Evolutionary conservation across 2,888 invertebrate species (phyloP).

Genomic region (Spisula subtruncata): DNA sequence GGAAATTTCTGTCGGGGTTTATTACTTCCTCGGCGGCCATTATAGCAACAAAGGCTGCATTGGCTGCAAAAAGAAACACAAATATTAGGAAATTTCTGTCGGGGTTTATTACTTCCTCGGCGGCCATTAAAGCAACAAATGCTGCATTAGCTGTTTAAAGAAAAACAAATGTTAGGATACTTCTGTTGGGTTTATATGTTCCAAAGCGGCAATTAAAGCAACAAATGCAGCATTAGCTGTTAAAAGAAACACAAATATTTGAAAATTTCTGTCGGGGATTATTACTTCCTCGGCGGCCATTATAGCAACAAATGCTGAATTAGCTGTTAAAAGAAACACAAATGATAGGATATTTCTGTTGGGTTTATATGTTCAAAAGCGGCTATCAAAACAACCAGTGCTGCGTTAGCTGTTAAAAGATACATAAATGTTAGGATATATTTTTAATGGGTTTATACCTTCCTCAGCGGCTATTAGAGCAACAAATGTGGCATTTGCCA

Average conservation of each 20-base stretch:
- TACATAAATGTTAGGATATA: no score
- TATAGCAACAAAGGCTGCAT: slow-evolving; percentile 79
- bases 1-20: no score
- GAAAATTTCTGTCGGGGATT: slow-evolving; percentile 67
- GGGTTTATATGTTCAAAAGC: slow-evolving; percentile 80
- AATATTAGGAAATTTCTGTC: no score
- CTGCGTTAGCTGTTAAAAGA: slow-evolving; percentile 77
- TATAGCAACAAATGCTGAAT: slow-evolving; percentile 79
- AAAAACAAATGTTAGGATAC: no score
- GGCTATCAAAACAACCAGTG: slow-evolving; percentile 80
- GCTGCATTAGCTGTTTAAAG: slow-evolving; percentile 78
- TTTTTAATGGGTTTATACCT: slow-evolving; percentile 77
- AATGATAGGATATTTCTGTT: no score
- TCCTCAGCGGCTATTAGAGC: slow-evolving; percentile 82
- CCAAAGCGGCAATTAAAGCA: slow-evolving; percentile 82
- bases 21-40: slow-evolving; percentile 83
- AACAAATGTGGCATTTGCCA: slow-evolving; percentile 80
- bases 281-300: slow-evolving; percentile 82
- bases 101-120: slow-evolving; percentile 79
- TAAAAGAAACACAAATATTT: no score
- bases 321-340: slow-evolving; percentile 75
- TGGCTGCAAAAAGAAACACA: slow-evolving; percentile 75
- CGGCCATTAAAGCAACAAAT: slow-evolving; percentile 81
- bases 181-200: slow-evolving; percentile 75
- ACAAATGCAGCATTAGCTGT: slow-evolving; percentile 81